Evolutionary conservation across 2,888 invertebrate species (phyloP).

Genomic region (Xylota segnis): DNA sequence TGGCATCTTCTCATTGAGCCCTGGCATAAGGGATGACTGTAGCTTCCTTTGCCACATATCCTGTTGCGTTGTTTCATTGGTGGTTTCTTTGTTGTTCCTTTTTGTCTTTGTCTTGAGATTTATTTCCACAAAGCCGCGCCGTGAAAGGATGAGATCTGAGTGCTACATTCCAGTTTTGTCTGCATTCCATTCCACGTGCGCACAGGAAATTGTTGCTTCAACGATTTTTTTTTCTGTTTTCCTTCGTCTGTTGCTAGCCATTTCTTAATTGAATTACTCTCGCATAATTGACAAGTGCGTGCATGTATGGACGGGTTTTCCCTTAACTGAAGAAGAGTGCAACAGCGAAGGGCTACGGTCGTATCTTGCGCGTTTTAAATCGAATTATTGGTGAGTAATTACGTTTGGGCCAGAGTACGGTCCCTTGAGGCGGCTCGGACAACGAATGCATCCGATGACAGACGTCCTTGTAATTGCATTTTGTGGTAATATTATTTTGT

Average conservation of each 20-base stretch:
- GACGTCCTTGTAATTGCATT: conserved; percentile 37
- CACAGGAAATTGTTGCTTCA: conserved; percentile 52
- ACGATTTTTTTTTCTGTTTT: conserved; percentile 10
- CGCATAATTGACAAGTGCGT: conserved; percentile 64
- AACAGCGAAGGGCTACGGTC: not conserved
- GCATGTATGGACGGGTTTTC: conserved; percentile 6
- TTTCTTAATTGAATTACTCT: conserved; percentile 62
- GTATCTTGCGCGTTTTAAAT: conserved; percentile 32
- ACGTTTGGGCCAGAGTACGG: conserved; percentile 21
- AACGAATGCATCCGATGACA: not conserved
- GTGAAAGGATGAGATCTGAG: conserved; percentile 21
- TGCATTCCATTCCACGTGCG: conserved; percentile 40
- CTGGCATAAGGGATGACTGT: conserved; percentile 19
- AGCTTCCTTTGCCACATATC: conserved; percentile 55
- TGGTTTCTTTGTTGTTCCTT: conserved; percentile 32
- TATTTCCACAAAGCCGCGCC: conserved; percentile 38
- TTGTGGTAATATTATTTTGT: conserved; percentile 2
- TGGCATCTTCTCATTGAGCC: conserved; percentile 7
- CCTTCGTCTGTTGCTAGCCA: conserved; percentile 5
- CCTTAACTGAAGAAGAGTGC: conserved; percentile 7
- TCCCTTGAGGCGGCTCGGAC: conserved; percentile 3
- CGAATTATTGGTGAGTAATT: conserved; percentile 50
- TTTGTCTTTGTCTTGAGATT: conserved; percentile 35
- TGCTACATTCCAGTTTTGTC: conserved; percentile 57
- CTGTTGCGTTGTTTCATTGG: conserved; percentile 55